Conservation (phyloP, 2,113 vertebrate genomes). For the Poeciliopsis turrubarensis region DNA sequence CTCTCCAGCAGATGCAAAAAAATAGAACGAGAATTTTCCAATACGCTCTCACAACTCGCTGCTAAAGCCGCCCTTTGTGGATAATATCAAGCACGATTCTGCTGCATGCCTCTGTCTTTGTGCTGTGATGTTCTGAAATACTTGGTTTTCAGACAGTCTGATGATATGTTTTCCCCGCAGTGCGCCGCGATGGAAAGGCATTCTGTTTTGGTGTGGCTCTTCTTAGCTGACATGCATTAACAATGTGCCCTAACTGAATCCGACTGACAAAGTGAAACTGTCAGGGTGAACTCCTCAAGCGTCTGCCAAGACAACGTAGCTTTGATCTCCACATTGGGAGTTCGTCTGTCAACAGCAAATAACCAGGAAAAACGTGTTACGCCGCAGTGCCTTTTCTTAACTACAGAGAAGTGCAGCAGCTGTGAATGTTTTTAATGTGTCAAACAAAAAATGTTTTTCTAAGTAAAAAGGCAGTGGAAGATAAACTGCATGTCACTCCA, state of each 20-base stretch:
- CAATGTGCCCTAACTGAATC: slow-evolving; percentile 2
- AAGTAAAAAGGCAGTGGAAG: background rate
- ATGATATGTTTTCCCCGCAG: slow-evolving; percentile 6
- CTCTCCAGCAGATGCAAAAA: background rate
- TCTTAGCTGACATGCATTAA: slow-evolving; percentile 31
- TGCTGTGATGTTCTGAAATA: slow-evolving; percentile 7
- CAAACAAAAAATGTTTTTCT: background rate
- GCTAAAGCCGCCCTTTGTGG: background rate
- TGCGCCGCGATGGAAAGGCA: slow-evolving; percentile 16
- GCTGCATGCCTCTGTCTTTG: background rate
- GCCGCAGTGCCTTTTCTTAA: slow-evolving; percentile 23
- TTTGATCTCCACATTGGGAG: slow-evolving; percentile 53
- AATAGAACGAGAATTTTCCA: background rate
- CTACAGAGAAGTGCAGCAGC: slow-evolving; percentile 2
- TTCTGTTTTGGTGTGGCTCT: slow-evolving; percentile 38
- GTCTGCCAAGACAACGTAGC: slow-evolving; percentile 51
- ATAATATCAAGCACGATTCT: background rate
- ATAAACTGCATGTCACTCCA: background rate
- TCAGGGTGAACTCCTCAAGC: slow-evolving; percentile 39
- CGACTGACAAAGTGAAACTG: slow-evolving; percentile 56
- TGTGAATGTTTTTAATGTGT: background rate
- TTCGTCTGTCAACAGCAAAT: slow-evolving; percentile 49
- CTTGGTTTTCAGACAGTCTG: slow-evolving; percentile 10
- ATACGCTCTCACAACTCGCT: background rate
- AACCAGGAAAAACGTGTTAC: slow-evolving; percentile 69